Conservation (phyloP, 2,888 invertebrate species). For the Eupeodes luniger region DNA sequence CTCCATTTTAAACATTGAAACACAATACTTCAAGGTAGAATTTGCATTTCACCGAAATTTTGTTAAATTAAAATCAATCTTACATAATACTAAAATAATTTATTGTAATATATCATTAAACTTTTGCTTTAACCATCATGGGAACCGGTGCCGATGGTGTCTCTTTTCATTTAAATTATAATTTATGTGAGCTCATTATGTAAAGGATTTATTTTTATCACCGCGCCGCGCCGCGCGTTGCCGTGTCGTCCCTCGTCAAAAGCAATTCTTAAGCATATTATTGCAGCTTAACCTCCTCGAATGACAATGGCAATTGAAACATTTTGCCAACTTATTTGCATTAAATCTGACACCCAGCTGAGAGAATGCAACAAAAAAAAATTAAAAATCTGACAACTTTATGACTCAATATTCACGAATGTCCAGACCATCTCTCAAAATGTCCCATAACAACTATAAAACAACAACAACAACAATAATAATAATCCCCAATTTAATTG, state of each 20-base stretch:
- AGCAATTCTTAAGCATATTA: constrained; percentile 27
- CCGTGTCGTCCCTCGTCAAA: background rate
- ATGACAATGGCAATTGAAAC: constrained; percentile 68
- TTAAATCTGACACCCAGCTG: constrained; percentile 67
- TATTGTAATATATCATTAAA: background rate
- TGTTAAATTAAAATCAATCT: no score
- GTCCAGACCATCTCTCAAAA: background rate
- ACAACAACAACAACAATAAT: constrained; percentile 15
- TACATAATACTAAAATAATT: no score
- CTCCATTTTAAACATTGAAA: no score
- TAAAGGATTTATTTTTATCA: constrained; percentile 1
- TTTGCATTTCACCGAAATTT: no score
- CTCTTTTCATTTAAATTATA: constrained; percentile 14
- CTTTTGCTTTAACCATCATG: background rate
- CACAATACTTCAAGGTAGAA: no score
- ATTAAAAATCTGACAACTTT: constrained; percentile 44
- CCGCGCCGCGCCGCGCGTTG: background rate
- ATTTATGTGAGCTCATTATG: constrained; percentile 26
- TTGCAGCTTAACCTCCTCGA: constrained; percentile 44
- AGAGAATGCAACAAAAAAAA: constrained; percentile 27
- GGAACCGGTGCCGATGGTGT: background rate
- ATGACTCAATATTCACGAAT: constrained; percentile 64
- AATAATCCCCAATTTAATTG: constrained; percentile 73
- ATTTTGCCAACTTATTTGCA: constrained; percentile 71
- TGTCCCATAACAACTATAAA: constrained; percentile 25